Conservation (phyloP, 2,888 invertebrate species). For the Saturnia japonica region DNA sequence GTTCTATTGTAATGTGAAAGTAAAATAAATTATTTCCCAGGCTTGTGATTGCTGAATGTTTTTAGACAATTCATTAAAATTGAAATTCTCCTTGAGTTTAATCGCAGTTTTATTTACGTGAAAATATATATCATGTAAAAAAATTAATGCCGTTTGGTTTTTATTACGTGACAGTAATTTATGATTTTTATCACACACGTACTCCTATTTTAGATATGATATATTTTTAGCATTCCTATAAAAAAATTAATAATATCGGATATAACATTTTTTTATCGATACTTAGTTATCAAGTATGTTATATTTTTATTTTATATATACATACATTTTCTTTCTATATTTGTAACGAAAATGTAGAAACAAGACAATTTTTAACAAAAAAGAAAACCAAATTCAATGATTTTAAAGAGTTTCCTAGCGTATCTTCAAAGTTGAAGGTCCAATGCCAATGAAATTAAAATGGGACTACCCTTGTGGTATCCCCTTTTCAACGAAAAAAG, state of each 20-base stretch:
- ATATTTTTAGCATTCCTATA: background rate
- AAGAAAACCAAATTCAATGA: too few species aligned
- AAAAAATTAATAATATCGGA: background rate
- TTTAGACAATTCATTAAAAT: background rate
- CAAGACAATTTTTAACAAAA: too few species aligned
- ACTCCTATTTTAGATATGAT: background rate
- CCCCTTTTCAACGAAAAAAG: too few species aligned
- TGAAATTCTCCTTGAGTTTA: background rate
- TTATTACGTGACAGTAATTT: background rate
- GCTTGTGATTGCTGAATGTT: background rate
- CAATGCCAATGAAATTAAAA: too few species aligned
- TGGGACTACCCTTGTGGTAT: too few species aligned
- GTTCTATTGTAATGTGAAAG: slow-evolving; percentile 9
- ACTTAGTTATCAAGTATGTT: background rate
- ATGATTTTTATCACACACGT: background rate
- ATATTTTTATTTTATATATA: background rate
- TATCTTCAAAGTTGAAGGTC: too few species aligned
- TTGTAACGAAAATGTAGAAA: background rate
- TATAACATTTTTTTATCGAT: background rate
- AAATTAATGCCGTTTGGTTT: background rate
- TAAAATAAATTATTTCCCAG: background rate
- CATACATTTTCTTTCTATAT: background rate
- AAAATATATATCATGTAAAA: background rate
- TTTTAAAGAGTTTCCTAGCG: too few species aligned
- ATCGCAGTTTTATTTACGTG: background rate